These are phyloP conservation scores for Exocentrus adspersus DNA, from an alignment of 2,888 invertebrate species.

Conservation along the genomic window DNA sequence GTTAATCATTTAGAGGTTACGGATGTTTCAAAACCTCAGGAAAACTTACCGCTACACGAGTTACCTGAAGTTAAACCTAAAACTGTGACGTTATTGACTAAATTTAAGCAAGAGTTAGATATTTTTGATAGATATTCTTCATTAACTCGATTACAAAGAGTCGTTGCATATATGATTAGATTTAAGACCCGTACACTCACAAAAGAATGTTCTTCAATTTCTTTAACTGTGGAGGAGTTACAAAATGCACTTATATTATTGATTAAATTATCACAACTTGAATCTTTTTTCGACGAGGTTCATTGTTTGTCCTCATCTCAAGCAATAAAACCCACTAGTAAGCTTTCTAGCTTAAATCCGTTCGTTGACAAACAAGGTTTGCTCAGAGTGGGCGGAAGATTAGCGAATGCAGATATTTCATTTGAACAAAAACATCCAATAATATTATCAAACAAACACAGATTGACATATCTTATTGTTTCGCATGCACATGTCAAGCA, in stretches of 20 bases:
- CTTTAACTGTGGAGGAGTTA: neutral
- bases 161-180: neutral
- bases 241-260: neutral
- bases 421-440: slow-evolving; percentile 21
- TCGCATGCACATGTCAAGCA: slow-evolving; percentile 6
- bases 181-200: neutral
- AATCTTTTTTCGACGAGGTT: neutral
- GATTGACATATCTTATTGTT: slow-evolving; percentile 21
- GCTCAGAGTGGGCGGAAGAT: slow-evolving; percentile 23
- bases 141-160: neutral
- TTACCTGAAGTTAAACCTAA: neutral
- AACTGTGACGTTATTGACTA: neutral
- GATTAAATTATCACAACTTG: neutral
- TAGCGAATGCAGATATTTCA: slow-evolving; percentile 6
- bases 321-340: neutral
- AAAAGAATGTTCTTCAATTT: neutral
- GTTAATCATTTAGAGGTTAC: neutral
- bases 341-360: slow-evolving; percentile 16
- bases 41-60: no score
- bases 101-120: neutral
- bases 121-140: slow-evolving; percentile 15
- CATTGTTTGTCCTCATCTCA: neutral
- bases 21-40: no score
- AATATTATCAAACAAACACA: slow-evolving; percentile 9
- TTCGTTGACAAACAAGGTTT: slow-evolving; percentile 11